Conservation (phyloP, 2,888 invertebrate species). For the Flexamia atlantica region DNA sequence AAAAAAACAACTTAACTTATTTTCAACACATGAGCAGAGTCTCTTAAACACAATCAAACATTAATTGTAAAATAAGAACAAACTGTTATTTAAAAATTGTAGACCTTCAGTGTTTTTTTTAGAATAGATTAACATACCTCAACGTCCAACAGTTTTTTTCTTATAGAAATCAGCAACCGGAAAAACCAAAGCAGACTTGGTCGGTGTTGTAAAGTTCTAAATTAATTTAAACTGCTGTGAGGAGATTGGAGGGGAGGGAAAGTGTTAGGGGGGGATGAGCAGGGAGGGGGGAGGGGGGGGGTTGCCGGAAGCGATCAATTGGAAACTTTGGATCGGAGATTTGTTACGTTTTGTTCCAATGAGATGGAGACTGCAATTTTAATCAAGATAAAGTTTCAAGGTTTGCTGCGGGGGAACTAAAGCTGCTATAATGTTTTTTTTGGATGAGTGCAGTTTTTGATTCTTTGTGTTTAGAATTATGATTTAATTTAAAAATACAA, state of each 20-base stretch:
- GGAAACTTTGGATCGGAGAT: conserved; percentile 40
- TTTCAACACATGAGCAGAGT: too few relatives aligned
- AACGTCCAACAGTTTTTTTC: too few relatives aligned
- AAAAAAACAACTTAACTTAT: too few relatives aligned
- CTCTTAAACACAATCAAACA: too few relatives aligned
- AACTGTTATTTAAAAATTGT: too few relatives aligned
- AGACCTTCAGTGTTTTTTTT: too few relatives aligned
- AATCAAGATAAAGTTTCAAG: conserved; percentile 30
- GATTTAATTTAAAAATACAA: too few relatives aligned
- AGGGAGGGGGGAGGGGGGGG: neutral
- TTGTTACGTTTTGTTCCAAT: conserved; percentile 37
- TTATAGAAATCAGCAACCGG: too few relatives aligned
- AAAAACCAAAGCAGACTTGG: neutral
- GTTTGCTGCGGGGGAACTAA: conserved; percentile 1
- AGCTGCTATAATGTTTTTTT: neutral
- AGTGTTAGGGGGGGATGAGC: neutral
- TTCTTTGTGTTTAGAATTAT: too few relatives aligned
- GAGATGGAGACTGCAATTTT: conserved; percentile 16
- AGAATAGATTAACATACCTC: too few relatives aligned
- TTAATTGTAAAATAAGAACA: too few relatives aligned
- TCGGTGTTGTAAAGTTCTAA: conserved; percentile 26
- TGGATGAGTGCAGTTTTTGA: too few relatives aligned
- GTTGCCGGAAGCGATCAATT: conserved; percentile 26
- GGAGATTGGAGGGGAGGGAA: neutral
- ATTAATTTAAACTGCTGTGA: conserved; percentile 30